Conservation (phyloP, 2,888 invertebrate species). For the Rotaria socialis region DNA sequence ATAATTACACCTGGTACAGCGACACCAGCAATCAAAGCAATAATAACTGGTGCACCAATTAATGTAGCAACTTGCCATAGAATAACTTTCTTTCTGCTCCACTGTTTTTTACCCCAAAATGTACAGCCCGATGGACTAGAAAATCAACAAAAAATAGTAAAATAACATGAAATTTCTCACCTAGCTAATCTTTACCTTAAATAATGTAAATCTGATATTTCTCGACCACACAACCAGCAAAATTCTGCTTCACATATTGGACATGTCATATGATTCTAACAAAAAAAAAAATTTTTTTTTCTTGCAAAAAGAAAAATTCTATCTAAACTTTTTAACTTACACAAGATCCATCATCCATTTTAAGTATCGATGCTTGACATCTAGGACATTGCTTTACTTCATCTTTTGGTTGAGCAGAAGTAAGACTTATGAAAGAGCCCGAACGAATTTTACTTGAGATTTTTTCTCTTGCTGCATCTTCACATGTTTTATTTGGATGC, state of each 20-base stretch:
- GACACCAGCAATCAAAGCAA: constrained; percentile 87
- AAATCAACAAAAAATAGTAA: too few species aligned
- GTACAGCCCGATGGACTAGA: constrained; percentile 63
- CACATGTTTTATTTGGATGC: constrained; percentile 94
- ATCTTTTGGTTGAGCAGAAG: constrained; percentile 35
- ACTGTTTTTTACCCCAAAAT: constrained; percentile 92
- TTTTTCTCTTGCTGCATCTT: constrained; percentile 73
- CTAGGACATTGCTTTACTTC: constrained; percentile 44
- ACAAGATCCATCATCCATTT: constrained; percentile 47
- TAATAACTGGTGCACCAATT: constrained; percentile 90
- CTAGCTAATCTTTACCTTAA: background rate
- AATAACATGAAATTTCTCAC: too few species aligned
- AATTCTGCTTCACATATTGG: constrained; percentile 94
- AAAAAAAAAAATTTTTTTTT: too few species aligned
- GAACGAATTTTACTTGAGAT: background rate
- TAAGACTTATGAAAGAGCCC: constrained; percentile 21
- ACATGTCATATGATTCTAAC: constrained; percentile 79
- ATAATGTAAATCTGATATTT: constrained; percentile 89
- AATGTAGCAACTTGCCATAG: constrained; percentile 90
- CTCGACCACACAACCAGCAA: constrained; percentile 98
- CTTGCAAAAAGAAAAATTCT: too few species aligned
- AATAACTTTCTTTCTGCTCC: constrained; percentile 95
- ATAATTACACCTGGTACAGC: constrained; percentile 92
- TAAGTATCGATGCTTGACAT: constrained; percentile 45
- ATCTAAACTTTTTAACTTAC: background rate